A percentile compares a stretch with the other conserved stretches of the same genome.
Conservation (phyloP, 2,888 invertebrate genomes). For the Hyles lineata region DNA sequence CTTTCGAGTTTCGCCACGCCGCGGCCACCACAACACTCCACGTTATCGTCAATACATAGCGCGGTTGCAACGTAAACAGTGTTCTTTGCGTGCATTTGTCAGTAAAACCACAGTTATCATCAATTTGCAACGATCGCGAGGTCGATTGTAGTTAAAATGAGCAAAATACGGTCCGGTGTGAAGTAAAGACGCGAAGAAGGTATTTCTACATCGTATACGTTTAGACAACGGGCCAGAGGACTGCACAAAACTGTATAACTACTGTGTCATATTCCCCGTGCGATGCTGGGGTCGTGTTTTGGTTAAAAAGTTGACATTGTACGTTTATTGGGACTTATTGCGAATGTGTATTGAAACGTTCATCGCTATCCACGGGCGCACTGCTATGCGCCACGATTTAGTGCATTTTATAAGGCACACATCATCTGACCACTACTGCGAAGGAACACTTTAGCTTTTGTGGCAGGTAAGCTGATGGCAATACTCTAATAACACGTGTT, state of each 20-base stretch:
- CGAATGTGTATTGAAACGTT: slow-evolving; percentile 85
- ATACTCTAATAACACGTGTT: not conserved
- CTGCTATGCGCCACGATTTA: slow-evolving; percentile 91
- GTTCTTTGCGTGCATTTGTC: slow-evolving; percentile 42
- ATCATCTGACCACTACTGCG: slow-evolving; percentile 91
- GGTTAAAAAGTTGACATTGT: slow-evolving; percentile 70
- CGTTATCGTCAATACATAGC: slow-evolving; percentile 55
- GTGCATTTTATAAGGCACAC: slow-evolving; percentile 91
- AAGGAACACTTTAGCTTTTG: slow-evolving; percentile 82
- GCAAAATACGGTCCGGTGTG: slow-evolving; percentile 78
- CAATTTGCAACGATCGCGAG: slow-evolving; percentile 40
- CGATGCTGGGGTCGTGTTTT: slow-evolving; percentile 78
- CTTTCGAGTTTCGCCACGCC: slow-evolving; percentile 58
- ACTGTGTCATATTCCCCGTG: slow-evolving; percentile 72
- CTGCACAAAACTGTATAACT: slow-evolving; percentile 68
- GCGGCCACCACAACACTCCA: slow-evolving; percentile 48
- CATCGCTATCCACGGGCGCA: slow-evolving; percentile 85
- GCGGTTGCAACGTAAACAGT: slow-evolving; percentile 58
- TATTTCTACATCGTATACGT: slow-evolving; percentile 43
- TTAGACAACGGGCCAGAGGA: slow-evolving; percentile 50
- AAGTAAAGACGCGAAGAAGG: slow-evolving; percentile 62
- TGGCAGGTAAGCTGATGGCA: slow-evolving; percentile 57
- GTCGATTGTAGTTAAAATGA: slow-evolving; percentile 65
- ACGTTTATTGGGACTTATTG: slow-evolving; percentile 76
- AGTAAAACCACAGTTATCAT: slow-evolving; percentile 42